Conservation (phyloP, 2,888 invertebrate genomes). For the Dasypolia templi region DNA sequence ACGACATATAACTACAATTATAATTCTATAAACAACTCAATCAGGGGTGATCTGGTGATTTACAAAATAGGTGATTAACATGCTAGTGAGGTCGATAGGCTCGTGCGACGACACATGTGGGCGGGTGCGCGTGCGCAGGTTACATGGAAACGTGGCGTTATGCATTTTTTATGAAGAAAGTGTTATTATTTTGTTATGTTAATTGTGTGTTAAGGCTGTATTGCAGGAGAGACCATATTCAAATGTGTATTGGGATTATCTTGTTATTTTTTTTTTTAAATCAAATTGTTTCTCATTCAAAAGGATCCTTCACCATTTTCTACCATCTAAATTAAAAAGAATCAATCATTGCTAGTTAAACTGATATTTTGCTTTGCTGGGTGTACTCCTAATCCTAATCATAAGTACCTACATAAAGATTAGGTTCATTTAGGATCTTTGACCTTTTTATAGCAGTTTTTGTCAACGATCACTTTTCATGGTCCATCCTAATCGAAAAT, state of each 20-base stretch:
- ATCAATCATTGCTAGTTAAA: no score
- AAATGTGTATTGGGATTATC: background rate
- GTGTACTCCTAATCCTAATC: no score
- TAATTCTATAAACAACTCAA: slow-evolving; percentile 54
- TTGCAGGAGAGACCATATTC: background rate
- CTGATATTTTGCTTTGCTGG: no score
- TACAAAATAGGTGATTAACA: slow-evolving; percentile 61
- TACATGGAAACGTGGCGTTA: slow-evolving; percentile 54
- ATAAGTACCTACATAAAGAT: no score
- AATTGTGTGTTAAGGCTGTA: slow-evolving; percentile 11
- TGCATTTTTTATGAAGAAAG: slow-evolving; percentile 61
- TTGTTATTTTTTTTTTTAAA: no score
- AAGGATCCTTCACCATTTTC: no score
- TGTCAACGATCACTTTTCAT: no score
- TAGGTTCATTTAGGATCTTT: no score
- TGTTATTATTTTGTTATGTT: slow-evolving; percentile 59
- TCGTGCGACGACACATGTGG: slow-evolving; percentile 65
- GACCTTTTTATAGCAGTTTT: no score
- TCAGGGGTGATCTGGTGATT: slow-evolving; percentile 60
- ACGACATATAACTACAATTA: slow-evolving; percentile 37
- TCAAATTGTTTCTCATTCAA: no score
- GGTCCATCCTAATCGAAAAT: background rate
- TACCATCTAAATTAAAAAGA: no score
- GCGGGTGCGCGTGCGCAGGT: slow-evolving; percentile 57
- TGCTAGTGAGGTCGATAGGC: slow-evolving; percentile 55